Evolutionary conservation across 2,888 invertebrate species (phyloP), one percentile per base, ranked within the genome.

Genomic region (Cheilosia pagana): DNA sequence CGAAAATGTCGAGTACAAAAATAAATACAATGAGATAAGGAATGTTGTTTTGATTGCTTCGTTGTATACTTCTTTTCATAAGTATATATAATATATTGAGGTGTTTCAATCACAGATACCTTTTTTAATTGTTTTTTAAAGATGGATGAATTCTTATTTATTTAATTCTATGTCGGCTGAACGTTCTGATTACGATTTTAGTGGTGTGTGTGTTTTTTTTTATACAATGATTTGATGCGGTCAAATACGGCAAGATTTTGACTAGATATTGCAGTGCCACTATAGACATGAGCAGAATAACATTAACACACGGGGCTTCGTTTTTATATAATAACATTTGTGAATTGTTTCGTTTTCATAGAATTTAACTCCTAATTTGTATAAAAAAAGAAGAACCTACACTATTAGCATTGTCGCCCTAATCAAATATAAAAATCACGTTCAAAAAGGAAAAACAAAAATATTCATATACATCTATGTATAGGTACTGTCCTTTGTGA

Each of bases 211-310:
- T 76, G 19, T 79, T 16, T 14, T 60, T 62, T 28, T 59, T 59
- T 60, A 53, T 39, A 72, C 28, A 81, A 81, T 81, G 71, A 65
- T 75, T 71, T 79, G 53, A 75, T 83, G 83, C 72, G 87, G 79
- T 85, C 82, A 81, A 78, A 85, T 79, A 87, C 74, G 87, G 87
- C 87, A 87, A 87, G 87, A 87, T 85, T 86, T 87, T 85, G 87
- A 87, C 87, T 87, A 87, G 87, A 87, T 78, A 77, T 76, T 75
- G 75, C 63, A 67, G 55, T 79, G 62, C 62, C 72, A 65, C 70
- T 60, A 79, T 71, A 62, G 79, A 55, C 82, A 45, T 76, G 60
- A 68, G 41, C 65, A 71, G 59, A 71, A 59, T 81, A 43, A 78
- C 48, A 43, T 50, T 50, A 79, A 78, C 55, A 62, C 78, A 85